Percentiles rank a stretch among this genome's conserved stretches.
These are phyloP conservation scores for Callinectes sapidus DNA, from an alignment of 2,888 invertebrate genomes.

Conservation along the genomic window DNA sequence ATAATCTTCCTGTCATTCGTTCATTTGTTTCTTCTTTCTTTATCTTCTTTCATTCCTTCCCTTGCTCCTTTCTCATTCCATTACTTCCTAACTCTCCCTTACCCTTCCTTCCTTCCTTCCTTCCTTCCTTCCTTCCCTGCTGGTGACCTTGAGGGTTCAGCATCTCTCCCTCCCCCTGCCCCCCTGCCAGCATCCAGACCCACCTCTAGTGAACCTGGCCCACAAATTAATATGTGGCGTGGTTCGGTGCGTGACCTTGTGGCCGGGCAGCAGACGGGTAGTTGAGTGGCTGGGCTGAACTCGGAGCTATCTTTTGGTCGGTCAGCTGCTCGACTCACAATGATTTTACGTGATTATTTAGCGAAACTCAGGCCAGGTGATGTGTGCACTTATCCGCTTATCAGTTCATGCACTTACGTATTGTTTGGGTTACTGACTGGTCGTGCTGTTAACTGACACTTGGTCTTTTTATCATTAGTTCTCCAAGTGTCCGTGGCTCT, in stretches of 20 bases:
- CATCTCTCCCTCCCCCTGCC: neutral
- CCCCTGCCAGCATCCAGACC: conserved; percentile 29
- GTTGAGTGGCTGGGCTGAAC: neutral
- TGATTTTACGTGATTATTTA: conserved; percentile 5
- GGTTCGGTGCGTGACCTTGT: conserved; percentile 23
- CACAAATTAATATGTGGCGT: conserved; percentile 48
- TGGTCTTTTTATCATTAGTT: neutral
- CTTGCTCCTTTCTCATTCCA: neutral
- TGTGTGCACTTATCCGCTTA: neutral
- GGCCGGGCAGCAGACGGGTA: neutral
- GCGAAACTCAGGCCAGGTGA: neutral
- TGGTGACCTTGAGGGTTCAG: conserved; percentile 44
- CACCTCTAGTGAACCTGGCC: conserved; percentile 38
- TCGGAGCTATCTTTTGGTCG: neutral
- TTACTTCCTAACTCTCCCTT: neutral
- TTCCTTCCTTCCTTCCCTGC: neutral
- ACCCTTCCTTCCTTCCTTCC: neutral
- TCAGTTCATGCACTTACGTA: neutral
- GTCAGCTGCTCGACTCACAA: neutral
- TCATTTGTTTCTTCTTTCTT: neutral
- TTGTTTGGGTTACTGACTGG: neutral
- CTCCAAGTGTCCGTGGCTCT: neutral
- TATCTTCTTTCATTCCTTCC: neutral
- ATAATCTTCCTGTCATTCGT: neutral
- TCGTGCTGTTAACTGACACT: conserved; percentile 5